These are phyloP conservation scores for Aphrocallistes beatrix DNA, from an alignment of 37 sponge, comb jelly and placozoan genomes.

Conservation along the genomic window DNA sequence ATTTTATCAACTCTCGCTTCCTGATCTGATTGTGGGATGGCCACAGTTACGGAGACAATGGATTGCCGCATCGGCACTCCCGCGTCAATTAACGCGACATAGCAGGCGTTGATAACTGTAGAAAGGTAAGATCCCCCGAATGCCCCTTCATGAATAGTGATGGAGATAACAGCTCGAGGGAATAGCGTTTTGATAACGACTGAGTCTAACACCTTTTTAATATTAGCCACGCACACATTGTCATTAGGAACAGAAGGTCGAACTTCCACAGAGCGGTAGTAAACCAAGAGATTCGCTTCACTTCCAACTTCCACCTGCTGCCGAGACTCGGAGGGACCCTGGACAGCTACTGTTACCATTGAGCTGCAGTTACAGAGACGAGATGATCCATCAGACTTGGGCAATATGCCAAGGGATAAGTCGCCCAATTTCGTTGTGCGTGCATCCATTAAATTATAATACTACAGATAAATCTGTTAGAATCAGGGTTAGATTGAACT, in stretches of 20 bases:
- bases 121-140: not conserved
- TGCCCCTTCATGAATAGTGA: not conserved
- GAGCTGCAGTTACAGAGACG: not conserved
- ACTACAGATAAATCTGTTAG: too few relatives aligned
- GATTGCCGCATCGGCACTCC: not conserved
- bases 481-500: too few relatives aligned
- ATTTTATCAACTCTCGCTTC: not conserved
- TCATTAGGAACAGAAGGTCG: not conserved
- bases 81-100: not conserved
- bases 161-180: not conserved
- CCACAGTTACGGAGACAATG: not conserved
- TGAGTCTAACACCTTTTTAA: not conserved
- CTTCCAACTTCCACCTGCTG: not conserved
- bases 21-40: not conserved
- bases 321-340: not conserved
- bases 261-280: not conserved
- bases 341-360: not conserved
- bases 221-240: not conserved
- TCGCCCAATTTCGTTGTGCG: too few relatives aligned
- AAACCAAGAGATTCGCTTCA: not conserved
- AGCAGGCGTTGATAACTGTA: not conserved
- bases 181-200: not conserved
- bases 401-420: not conserved
- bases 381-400: conserved; percentile 6
- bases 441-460: too few relatives aligned